Percentiles rank a stretch among this genome's conserved stretches.
Evolutionary conservation across 37 sponge, comb jelly and placozoan genomes (phyloP).

Genomic region (Geodia barretti): DNA sequence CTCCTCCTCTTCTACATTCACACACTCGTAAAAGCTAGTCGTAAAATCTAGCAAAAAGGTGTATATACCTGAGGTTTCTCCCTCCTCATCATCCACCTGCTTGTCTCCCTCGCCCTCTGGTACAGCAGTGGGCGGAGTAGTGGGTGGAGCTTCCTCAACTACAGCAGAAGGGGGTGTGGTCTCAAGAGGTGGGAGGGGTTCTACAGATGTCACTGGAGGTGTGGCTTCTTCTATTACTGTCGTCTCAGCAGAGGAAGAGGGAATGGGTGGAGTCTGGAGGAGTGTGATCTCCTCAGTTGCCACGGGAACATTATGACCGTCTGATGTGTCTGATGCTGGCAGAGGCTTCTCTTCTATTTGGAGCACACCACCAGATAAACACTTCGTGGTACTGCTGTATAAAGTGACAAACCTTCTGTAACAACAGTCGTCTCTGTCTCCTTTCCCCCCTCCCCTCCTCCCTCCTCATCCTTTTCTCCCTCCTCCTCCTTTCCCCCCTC

Average conservation of each 20-base stretch:
- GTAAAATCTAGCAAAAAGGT: background rate
- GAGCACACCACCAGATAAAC: too few relatives aligned
- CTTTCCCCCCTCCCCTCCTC: conserved; percentile 17
- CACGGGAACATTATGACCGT: too few relatives aligned
- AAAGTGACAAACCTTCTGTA: too few relatives aligned
- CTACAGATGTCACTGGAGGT: background rate
- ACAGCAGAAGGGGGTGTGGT: background rate
- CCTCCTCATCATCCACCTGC: conserved; percentile 18
- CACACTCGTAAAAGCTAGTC: conserved; percentile 24
- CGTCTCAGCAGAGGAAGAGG: background rate
- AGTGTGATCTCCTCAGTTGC: background rate
- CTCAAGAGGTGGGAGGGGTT: conserved; percentile 1
- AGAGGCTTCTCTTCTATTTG: too few relatives aligned
- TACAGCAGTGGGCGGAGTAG: background rate
- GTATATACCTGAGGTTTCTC: conserved; percentile 2
- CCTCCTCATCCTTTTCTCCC: background rate
- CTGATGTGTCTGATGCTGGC: too few relatives aligned
- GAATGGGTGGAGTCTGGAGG: background rate
- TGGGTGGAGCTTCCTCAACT: background rate
- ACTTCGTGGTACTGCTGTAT: too few relatives aligned
- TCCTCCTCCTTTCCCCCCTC: background rate
- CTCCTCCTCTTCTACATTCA: conserved; percentile 38
- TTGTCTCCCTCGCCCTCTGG: conserved; percentile 32
- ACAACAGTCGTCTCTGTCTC: too few relatives aligned
- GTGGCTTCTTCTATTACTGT: background rate